Evolutionary conservation across 2,888 invertebrate genomes (phyloP), one percentile per base, ranked within the genome.

Genomic region (Pyrocoelia pectoralis): DNA sequence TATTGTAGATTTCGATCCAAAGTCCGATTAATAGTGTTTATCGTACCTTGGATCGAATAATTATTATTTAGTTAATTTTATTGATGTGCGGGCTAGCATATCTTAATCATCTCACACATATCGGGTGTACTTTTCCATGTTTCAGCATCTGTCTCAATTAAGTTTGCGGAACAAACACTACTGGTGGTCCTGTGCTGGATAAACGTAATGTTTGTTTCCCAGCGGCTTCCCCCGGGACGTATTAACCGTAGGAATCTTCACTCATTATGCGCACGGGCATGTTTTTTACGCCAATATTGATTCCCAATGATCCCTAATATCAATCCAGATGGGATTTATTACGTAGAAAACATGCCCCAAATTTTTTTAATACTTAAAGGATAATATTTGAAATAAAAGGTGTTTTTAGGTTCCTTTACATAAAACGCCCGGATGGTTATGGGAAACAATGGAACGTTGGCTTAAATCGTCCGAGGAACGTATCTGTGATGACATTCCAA

Each of bases 341-440:
- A n/a, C 33, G 33, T 8, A 33, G 33, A n/a, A 65, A 60, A 65
- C 65, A 61, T 18, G 49, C 61, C 56, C 53, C 38, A 56, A 50
- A 28, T 41, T 60, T 65, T 48, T 40, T 13, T 19, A 29, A 33
- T 28, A 15, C 15, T 2, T n/a, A n/a, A 50, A 38, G 56, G 6
- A 24, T 48, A 38, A 29, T 24, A 56, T 57, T 56, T 65, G 53
- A 50, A 58, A 19, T 40, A 17, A 6, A 13, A 51, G 46, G 48
- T 28, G n/a, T 38, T 72, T 79, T 69, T 76, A 81, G 81, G 81
- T 99, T 68, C 99, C 99, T 0, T 88, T 99, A 68, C 93, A 92
- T 71, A 99, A 99, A 81, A 95, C 97, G 74, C 97, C 98, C 0
- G 90, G 91, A 59, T 98, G 97, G 94, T 81, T 98, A 0, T 95